Base-by-base conservation (phyloP, 2,113 vertebrate species). In the Notarius lentiginosus region DNA sequence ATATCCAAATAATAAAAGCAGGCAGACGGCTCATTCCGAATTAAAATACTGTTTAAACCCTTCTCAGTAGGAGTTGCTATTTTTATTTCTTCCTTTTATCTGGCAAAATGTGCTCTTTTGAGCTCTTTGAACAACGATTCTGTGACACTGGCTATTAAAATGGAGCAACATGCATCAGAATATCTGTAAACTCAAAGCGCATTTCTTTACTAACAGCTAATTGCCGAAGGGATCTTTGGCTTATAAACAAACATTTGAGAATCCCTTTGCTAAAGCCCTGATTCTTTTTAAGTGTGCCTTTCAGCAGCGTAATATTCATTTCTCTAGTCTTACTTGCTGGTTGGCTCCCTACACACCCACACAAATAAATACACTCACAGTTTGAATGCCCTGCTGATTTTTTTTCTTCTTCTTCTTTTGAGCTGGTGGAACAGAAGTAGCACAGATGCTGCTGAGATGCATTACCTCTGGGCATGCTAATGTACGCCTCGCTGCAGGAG, bases 401-500 rank as follows among this genome's bases (percentile, higher is more conserved):
- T 53, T 68, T 51, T 47, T 60, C 47, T 73, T 63, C 24, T 65
- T 1, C 27, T 70, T 84, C n/a, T 63, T 85, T 84, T 51, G 65
- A 77, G 84, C 49, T 68, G 14, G n/a, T 86, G 61, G 18, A 63
- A 83, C 82, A 68, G 79, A 53, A 34, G 53, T 70, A 84, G 86
- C 60, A 47, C 47, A 55, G 58, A 87, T 82, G 61, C 85, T 56
- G 83, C 47, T 65, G 65, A 86, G 79, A 86, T 61, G 83, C 86
- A 87, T 89, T 83, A 89, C 80, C 79, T 80, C 70, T 76, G 82
- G 85, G 73, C 83, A 72, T 83, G 49, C 66, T 83, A 34, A 53
- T 66, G 60, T 89, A 80, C 68, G 79, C 79, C 22, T 82, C 84
- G 72, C 76, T 68, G 63, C 51, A 68, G 83, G 82, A 49, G 79